Percentiles rank a stretch among this genome's conserved stretches.
Conservation (phyloP, 2,888 invertebrate species). For the Zootermopsis nevadensis region DNA sequence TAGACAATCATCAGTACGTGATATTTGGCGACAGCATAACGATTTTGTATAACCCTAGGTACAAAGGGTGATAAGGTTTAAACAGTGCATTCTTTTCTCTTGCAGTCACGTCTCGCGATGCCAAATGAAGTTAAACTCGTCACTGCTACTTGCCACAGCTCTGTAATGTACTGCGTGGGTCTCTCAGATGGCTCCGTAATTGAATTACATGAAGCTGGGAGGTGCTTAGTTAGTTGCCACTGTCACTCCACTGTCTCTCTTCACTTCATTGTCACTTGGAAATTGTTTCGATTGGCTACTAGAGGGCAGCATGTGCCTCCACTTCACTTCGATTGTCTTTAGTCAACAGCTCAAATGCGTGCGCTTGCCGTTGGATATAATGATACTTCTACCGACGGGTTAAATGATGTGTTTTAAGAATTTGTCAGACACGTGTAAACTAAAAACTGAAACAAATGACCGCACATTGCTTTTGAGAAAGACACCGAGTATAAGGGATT, state of each 20-base stretch:
- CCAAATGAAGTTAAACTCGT: neutral
- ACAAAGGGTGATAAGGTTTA: neutral
- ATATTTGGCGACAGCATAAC: no score
- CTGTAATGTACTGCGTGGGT: neutral
- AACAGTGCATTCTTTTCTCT: neutral
- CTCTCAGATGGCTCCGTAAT: constrained; percentile 4
- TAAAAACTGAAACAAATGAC: no score
- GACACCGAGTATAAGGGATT: no score
- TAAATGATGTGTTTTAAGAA: no score
- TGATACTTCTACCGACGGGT: no score
- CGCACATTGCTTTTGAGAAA: no score
- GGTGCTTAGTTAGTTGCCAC: neutral
- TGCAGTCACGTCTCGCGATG: neutral
- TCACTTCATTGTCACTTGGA: neutral
- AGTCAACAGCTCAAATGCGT: neutral
- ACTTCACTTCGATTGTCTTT: neutral
- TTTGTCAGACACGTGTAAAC: no score
- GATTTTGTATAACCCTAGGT: neutral
- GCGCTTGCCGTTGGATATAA: neutral
- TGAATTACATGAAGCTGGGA: neutral
- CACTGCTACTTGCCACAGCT: neutral
- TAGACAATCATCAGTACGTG: no score
- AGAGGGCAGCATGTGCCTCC: neutral
- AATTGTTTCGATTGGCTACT: neutral
- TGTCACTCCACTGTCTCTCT: neutral